These are phyloP conservation scores for Entelurus aequoreus DNA, from an alignment of 2,113 vertebrate genomes.

Conservation along the genomic window DNA sequence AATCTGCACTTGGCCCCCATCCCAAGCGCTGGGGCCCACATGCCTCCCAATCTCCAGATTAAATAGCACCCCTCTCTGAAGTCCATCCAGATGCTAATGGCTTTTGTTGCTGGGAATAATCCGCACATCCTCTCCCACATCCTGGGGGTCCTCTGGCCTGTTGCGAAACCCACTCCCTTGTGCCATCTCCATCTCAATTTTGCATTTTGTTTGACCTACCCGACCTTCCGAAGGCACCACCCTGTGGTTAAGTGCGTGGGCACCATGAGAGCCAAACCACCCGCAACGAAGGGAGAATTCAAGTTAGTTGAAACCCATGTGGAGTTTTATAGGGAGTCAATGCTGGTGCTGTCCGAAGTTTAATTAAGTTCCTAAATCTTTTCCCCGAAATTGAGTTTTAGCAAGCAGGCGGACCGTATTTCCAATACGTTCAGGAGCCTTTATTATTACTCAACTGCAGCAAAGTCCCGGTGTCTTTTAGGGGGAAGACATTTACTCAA, in stretches of 20 bases:
- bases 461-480: not conserved
- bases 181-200: slow-evolving; percentile 61
- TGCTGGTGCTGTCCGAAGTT: slow-evolving; percentile 52
- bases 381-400: slow-evolving; percentile 38
- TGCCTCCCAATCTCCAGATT: slow-evolving; percentile 77
- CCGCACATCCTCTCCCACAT: slow-evolving; percentile 80
- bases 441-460: not conserved
- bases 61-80: slow-evolving; percentile 76
- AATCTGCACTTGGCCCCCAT: slow-evolving; percentile 61
- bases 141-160: slow-evolving; percentile 65
- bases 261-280: slow-evolving; percentile 46
- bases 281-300: slow-evolving; percentile 32
- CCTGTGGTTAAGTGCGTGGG: slow-evolving; percentile 37
- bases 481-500: not conserved
- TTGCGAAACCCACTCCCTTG: slow-evolving; percentile 46
- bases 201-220: slow-evolving; percentile 51
- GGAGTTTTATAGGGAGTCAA: slow-evolving; percentile 50
- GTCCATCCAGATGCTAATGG: slow-evolving; percentile 77
- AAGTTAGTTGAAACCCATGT: slow-evolving; percentile 41
- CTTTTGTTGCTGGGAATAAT: slow-evolving; percentile 80
- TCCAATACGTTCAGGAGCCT: not conserved
- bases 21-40: slow-evolving; percentile 68
- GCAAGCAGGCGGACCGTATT: slow-evolving; percentile 24
- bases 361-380: slow-evolving; percentile 63
- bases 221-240: slow-evolving; percentile 32